Percentiles rank a stretch among this genome's conserved stretches.
Conservation (phyloP, 1,140 invertebrate species). For the Lasioglossum baleicum region DNA sequence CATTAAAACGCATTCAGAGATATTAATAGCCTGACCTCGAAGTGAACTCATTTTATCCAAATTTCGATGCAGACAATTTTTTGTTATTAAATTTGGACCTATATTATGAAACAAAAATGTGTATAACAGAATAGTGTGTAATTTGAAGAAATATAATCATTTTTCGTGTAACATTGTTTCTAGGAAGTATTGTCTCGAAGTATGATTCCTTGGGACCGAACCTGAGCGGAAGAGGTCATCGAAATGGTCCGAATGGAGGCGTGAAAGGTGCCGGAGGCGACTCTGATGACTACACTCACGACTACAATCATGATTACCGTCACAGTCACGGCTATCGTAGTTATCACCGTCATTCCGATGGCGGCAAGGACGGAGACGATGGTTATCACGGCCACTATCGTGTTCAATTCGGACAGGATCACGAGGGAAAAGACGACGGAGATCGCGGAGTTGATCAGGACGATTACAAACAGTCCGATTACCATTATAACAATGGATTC, state of each 20-base stretch:
- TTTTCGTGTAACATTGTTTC: too few species aligned
- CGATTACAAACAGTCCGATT: neutral
- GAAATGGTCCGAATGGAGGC: neutral
- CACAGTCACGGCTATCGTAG: neutral
- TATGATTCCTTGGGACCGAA: neutral
- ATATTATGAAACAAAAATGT: too few species aligned
- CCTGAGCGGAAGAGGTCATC: neutral
- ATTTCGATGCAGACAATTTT: too few species aligned
- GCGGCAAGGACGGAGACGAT: neutral
- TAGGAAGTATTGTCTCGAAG: neutral
- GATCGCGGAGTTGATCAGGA: neutral
- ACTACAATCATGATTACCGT: slow-evolving; percentile 2
- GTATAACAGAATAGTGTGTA: too few species aligned
- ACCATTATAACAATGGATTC: neutral
- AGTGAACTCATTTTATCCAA: too few species aligned
- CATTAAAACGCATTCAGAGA: too few species aligned
- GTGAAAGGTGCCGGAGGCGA: neutral
- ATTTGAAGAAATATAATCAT: too few species aligned
- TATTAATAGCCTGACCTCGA: too few species aligned
- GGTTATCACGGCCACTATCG: neutral
- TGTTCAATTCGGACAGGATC: neutral
- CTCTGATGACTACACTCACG: neutral
- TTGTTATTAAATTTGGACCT: too few species aligned
- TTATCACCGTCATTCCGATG: neutral
- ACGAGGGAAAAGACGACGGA: neutral